phyloP scores from a whole-genome alignment of 2,113 vertebrate species.

The Aspidoscelis tigris region DNA sequence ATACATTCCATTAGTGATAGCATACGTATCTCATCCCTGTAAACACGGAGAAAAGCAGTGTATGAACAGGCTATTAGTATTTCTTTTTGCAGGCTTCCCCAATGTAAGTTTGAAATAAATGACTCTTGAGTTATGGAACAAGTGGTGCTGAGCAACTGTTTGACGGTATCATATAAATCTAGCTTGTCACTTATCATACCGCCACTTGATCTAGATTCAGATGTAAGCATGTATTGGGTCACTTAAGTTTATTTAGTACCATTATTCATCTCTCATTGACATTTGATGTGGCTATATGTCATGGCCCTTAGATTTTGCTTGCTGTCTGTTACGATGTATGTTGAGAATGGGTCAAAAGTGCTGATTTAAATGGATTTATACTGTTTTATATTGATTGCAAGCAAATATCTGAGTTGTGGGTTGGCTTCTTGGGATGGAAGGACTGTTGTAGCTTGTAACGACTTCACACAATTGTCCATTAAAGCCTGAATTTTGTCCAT shows the following conservation, averaged over 20 bases:
- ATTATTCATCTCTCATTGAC: neutral
- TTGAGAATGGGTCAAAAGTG: fast-evolving
- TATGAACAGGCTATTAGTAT: neutral
- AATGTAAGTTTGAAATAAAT: neutral
- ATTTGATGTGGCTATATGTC: neutral
- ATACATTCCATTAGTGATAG: neutral
- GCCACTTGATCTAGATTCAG: neutral
- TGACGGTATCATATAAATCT: neutral
- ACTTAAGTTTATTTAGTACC: neutral
- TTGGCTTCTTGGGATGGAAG: neutral
- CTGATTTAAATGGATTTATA: neutral
- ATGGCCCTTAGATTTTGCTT: neutral
- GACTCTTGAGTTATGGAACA: neutral
- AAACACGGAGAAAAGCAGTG: neutral
- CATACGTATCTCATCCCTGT: neutral
- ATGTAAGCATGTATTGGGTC: neutral
- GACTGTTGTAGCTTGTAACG: neutral
- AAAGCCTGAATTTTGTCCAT: slow-evolving; percentile 43
- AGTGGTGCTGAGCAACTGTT: neutral
- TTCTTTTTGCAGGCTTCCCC: neutral
- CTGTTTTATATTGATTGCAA: neutral
- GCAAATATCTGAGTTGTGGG: neutral
- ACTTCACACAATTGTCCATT: slow-evolving; percentile 6
- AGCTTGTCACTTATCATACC: neutral
- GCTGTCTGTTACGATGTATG: neutral